Evolutionary conservation across 2,113 vertebrate species (phyloP).

Genomic region (Callithrix jacchus): DNA sequence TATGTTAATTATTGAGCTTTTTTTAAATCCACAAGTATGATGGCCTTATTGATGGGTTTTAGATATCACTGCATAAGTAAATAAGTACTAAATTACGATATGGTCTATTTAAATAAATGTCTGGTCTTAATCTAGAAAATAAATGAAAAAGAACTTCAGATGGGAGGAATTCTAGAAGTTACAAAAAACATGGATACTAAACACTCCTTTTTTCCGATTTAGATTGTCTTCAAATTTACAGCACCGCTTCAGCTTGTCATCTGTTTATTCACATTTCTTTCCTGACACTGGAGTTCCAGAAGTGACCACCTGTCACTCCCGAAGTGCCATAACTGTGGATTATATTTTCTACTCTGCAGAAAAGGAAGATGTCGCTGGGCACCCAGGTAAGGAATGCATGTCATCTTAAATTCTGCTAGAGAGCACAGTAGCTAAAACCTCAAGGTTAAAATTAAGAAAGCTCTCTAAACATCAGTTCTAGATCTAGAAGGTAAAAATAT

Average conservation of each 20-base stretch:
- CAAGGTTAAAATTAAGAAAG: background rate
- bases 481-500: background rate
- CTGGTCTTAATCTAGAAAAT: background rate
- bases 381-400: slow-evolving; percentile 80
- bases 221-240: slow-evolving; percentile 84
- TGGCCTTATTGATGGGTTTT: background rate
- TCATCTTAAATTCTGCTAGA: background rate
- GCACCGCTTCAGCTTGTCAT: slow-evolving; percentile 90
- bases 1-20: background rate
- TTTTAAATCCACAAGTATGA: background rate
- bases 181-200: background rate
- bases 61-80: background rate
- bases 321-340: slow-evolving; percentile 93
- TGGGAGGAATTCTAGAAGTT: background rate
- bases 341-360: slow-evolving; percentile 95
- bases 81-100: background rate
- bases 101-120: background rate
- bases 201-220: slow-evolving; percentile 39
- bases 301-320: slow-evolving; percentile 95
- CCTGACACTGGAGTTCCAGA: slow-evolving; percentile 88
- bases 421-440: background rate
- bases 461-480: background rate
- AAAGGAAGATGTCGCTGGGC: slow-evolving; percentile 60
- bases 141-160: background rate
- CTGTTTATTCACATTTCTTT: slow-evolving; percentile 91